Base-by-base conservation (phyloP, 2,797 vertebrate species). In the Coilia nasus region DNA sequence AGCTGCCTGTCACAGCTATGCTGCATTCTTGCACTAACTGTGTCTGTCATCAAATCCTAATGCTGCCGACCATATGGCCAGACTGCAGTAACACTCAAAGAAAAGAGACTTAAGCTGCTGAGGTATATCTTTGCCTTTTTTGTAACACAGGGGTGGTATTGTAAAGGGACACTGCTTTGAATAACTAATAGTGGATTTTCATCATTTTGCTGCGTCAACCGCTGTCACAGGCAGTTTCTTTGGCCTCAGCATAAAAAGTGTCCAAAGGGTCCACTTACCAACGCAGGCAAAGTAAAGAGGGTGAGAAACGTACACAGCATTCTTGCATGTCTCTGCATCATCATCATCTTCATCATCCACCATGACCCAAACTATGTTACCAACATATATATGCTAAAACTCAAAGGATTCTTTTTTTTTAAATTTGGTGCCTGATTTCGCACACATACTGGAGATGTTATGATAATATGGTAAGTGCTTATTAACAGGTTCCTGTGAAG, bases 201-300 rank as follows among this genome's bases (percentile, higher is more conserved):
- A 78, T 41, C 71, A 21, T 78, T 71, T 78, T 78, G 71, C 71
- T 78, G 71, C 21, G 71, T 78, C 71, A 78, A 78, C 31, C 19
- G 41, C 31, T 41, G 35, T 78, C 35, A 78, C 31, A 78, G 41
- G 71, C 71, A 21, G 35, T 78, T 44, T 44, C 41, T 21, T 41
- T 5, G 17, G 35, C 71, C 35, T 78, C 71, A 44, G 35, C 71
- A 78, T 78, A 19, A 41, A 41, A 78, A 78, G 19, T 78, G 71
- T 17, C 71, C 35, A 10, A 9, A 54, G 14, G 50, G 50, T 54
- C 50, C 50, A 54, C 50, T 54, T 54, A 14, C 50, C 14, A 9
- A 14, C 7, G 14, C 50, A 54, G 50, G 50, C 9, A 7, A 54
- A 54, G 50, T 54, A 54, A 11, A 10, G 50, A 54, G 14, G 50